phyloP scores from a whole-genome alignment of 53 echinoderm and acorn worm species.

The Echinometra lucunter region DNA sequence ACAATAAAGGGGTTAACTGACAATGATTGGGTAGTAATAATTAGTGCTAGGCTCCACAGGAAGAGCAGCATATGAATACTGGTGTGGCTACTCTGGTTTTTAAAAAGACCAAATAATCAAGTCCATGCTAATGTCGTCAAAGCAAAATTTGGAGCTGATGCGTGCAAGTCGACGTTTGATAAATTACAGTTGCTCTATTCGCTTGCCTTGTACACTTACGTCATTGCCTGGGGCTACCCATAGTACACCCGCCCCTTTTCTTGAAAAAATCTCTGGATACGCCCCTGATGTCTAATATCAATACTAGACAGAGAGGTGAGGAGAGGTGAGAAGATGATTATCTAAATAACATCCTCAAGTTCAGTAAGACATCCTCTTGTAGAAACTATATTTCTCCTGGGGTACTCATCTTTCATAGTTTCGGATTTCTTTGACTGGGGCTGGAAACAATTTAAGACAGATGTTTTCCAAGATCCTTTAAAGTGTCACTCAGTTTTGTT shows the following conservation, averaged over 20 bases:
- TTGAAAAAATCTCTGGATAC: not conserved
- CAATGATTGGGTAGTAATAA: too few relatives aligned
- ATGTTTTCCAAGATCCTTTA: not conserved
- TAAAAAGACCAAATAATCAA: too few relatives aligned
- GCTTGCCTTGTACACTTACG: too few relatives aligned
- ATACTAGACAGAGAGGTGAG: not conserved
- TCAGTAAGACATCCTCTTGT: not conserved
- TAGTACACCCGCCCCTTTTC: not conserved
- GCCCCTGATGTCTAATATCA: not conserved
- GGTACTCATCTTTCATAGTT: not conserved
- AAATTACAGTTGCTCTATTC: too few relatives aligned
- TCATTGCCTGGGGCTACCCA: not conserved
- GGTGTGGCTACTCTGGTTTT: too few relatives aligned
- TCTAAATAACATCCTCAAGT: not conserved
- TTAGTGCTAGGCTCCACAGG: too few relatives aligned
- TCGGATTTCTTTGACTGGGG: not conserved
- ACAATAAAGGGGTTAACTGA: too few relatives aligned
- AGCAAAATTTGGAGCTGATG: too few relatives aligned
- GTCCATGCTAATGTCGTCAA: too few relatives aligned
- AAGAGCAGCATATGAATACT: too few relatives aligned
- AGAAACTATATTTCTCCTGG: not conserved
- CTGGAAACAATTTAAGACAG: not conserved
- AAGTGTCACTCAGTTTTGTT: not conserved
- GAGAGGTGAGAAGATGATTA: not conserved
- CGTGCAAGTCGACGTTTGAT: too few relatives aligned